Conservation (phyloP, 2,888 invertebrate genomes). For the Sussaba pulchella region DNA sequence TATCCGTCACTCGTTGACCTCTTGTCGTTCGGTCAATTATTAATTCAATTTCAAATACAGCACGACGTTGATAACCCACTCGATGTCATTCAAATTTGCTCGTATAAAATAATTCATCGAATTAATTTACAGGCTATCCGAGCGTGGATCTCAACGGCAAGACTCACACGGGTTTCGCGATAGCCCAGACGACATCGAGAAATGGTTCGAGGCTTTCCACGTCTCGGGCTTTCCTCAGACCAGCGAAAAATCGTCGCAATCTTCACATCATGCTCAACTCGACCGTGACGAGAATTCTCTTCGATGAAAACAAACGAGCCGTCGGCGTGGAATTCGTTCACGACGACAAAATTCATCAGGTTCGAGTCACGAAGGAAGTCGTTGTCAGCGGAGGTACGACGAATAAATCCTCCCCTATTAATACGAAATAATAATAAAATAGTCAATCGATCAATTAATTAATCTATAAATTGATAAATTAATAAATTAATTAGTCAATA, state of each 20-base stretch:
- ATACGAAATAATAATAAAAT: not conserved
- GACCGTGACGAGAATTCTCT: constrained; percentile 91
- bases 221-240: constrained; percentile 93
- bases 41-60: not conserved
- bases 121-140: constrained; percentile 86
- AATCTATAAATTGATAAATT: no score
- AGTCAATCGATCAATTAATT: no score
- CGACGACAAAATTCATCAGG: constrained; percentile 85
- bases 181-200: constrained; percentile 94
- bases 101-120: constrained; percentile 14
- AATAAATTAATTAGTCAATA: no score
- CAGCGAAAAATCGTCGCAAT: constrained; percentile 90
- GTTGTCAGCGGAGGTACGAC: constrained; percentile 86
- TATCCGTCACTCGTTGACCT: not conserved
- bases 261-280: constrained; percentile 94
- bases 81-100: constrained; percentile 47
- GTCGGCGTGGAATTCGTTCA: constrained; percentile 91
- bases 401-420: no score
- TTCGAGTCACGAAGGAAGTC: constrained; percentile 90
- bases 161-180: constrained; percentile 92
- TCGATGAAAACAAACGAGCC: constrained; percentile 89
- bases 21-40: constrained; percentile 19
- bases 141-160: constrained; percentile 93
- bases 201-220: constrained; percentile 94
- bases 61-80: not conserved